Evolutionary conservation across 2,113 vertebrate genomes (phyloP).

Genomic region (Xiphias gladius): DNA sequence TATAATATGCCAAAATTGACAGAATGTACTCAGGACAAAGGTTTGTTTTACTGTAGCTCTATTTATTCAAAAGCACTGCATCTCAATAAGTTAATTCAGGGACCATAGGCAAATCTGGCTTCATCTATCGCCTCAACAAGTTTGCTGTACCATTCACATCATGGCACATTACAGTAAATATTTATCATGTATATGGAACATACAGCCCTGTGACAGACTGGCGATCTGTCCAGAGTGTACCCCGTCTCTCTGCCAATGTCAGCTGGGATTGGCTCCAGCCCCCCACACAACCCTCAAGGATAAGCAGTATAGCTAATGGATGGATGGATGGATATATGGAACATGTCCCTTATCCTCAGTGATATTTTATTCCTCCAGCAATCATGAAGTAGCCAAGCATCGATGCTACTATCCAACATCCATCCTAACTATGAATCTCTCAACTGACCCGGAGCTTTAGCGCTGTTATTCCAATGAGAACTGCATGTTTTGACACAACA

Average conservation of each 20-base stretch:
- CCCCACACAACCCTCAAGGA: not conserved
- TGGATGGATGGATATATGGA: not conserved
- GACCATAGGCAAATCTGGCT: conserved; percentile 1
- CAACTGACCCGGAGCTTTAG: conserved; percentile 31
- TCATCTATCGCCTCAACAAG: conserved; percentile 4
- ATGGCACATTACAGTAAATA: conserved; percentile 29
- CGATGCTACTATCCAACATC: conserved; percentile 29
- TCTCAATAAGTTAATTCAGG: not conserved
- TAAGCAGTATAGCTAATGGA: not conserved
- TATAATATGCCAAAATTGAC: not conserved
- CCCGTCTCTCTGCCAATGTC: not conserved
- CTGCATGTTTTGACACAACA: conserved; percentile 8
- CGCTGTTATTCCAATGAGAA: conserved; percentile 33
- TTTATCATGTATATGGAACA: conserved; percentile 20
- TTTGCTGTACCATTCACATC: conserved; percentile 14
- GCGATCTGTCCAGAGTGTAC: accelerated
- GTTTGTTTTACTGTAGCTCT: not conserved
- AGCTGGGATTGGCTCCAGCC: not conserved
- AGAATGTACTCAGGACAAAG: not conserved
- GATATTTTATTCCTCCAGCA: conserved; percentile 37
- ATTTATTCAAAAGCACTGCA: not conserved
- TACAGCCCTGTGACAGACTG: not conserved
- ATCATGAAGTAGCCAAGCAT: conserved; percentile 18
- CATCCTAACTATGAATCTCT: conserved; percentile 43
- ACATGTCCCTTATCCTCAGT: conserved; percentile 25